These are phyloP conservation scores for Nautilus pompilius DNA, from an alignment of 1,140 invertebrate species.

Conservation along the genomic window DNA sequence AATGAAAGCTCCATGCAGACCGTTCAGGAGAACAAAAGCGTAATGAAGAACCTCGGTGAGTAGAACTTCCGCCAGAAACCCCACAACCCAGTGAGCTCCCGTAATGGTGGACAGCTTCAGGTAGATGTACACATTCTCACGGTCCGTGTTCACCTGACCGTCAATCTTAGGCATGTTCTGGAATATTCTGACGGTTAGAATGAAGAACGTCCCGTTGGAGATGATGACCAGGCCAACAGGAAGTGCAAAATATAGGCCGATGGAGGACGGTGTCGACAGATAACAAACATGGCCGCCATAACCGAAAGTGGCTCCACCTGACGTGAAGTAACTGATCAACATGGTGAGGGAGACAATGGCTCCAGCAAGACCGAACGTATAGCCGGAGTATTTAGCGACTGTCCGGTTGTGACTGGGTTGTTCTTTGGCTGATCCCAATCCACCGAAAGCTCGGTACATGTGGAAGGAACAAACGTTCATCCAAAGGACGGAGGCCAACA, in stretches of 20 bases:
- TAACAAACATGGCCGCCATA: constrained; percentile 4
- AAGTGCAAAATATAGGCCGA: background rate
- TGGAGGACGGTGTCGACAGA: constrained; percentile 1
- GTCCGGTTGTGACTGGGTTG: too few species aligned
- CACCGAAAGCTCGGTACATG: constrained; percentile 59
- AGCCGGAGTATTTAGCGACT: too few species aligned
- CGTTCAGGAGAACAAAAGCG: constrained; percentile 61
- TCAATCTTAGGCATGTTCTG: background rate
- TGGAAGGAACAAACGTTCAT: constrained; percentile 82
- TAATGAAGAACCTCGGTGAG: constrained; percentile 56
- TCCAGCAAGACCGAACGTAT: background rate
- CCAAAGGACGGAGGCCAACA: constrained; percentile 90
- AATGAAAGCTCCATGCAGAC: constrained; percentile 63
- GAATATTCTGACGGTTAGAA: constrained; percentile 7
- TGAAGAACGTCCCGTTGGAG: constrained; percentile 1
- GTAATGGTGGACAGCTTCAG: constrained; percentile 12
- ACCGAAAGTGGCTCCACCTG: background rate
- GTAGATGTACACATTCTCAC: constrained; percentile 4
- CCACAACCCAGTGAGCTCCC: constrained; percentile 1
- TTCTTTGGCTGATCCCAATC: too few species aligned
- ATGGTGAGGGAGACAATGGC: background rate
- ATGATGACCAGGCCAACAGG: background rate
- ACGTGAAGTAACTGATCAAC: background rate
- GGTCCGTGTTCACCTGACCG: background rate
- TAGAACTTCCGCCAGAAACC: constrained; percentile 28